These are phyloP conservation scores for Plusia festucae DNA, from an alignment of 2,888 invertebrate genomes.

Conservation along the genomic window DNA sequence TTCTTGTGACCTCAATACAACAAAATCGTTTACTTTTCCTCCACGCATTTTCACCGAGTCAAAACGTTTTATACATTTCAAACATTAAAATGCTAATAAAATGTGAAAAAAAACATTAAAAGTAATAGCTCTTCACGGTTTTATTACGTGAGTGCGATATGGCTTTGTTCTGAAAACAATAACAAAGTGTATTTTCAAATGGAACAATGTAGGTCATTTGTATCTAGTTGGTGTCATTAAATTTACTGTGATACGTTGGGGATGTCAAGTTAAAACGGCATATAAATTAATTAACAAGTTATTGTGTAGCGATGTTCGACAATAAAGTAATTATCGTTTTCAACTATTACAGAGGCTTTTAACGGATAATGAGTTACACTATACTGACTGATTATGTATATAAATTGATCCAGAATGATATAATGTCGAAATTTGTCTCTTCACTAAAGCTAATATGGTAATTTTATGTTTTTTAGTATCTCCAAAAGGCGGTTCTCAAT, in stretches of 20 bases:
- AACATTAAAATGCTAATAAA: conserved; percentile 38
- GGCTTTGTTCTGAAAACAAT: conserved; percentile 42
- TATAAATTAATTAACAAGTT: not conserved
- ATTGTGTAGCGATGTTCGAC: not conserved
- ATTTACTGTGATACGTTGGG: not conserved
- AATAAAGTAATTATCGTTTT: not conserved
- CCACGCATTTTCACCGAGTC: conserved; percentile 8
- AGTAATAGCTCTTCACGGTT: conserved; percentile 44
- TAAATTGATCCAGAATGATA: not conserved
- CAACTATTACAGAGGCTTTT: not conserved
- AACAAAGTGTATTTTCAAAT: conserved; percentile 41
- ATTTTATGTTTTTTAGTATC: too few relatives aligned
- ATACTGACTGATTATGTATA: not conserved
- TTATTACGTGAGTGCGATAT: conserved; percentile 44
- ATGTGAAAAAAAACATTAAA: conserved; percentile 28
- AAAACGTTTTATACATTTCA: conserved; percentile 25
- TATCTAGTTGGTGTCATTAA: conserved; percentile 11
- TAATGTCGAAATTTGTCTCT: not conserved
- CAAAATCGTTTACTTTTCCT: conserved; percentile 3
- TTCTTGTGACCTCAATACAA: conserved; percentile 5
- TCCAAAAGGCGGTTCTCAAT: too few relatives aligned
- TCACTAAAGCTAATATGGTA: too few relatives aligned
- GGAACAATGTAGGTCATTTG: conserved; percentile 48
- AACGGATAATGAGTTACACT: not conserved
- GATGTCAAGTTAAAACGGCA: not conserved